Evolutionary conservation across 2,888 invertebrate genomes (phyloP).

Genomic region (Macrostomum cliftonense): DNA sequence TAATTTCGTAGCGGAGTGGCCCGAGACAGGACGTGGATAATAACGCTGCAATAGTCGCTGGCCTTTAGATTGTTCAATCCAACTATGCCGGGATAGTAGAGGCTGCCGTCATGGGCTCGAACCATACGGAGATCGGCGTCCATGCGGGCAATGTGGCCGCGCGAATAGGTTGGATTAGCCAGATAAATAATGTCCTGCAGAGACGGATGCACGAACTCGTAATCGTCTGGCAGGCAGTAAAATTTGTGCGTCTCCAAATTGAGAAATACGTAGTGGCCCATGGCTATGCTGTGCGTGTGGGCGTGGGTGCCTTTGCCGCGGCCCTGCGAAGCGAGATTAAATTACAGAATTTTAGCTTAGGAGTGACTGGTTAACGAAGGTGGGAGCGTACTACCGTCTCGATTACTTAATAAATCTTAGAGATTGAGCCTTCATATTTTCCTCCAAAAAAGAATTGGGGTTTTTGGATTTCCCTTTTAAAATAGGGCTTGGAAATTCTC

Average conservation of each 20-base stretch:
- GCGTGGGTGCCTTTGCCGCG: constrained; percentile 94
- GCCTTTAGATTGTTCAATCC: constrained; percentile 97
- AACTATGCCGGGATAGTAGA: constrained; percentile 80
- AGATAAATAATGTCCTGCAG: constrained; percentile 93
- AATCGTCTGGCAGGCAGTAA: constrained; percentile 96
- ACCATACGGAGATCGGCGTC: constrained; percentile 66
- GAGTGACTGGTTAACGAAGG: too few relatives aligned
- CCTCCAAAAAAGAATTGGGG: too few relatives aligned
- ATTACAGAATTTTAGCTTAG: too few relatives aligned
- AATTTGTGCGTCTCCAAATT: constrained; percentile 89
- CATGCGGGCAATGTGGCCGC: constrained; percentile 58
- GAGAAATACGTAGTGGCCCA: constrained; percentile 88
- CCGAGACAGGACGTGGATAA: constrained; percentile 78
- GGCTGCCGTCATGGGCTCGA: constrained; percentile 80
- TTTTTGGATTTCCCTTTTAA: too few relatives aligned
- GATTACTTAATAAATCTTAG: too few relatives aligned
- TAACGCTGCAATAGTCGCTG: constrained; percentile 97
- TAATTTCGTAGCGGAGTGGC: constrained; percentile 82
- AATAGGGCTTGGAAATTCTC: too few relatives aligned
- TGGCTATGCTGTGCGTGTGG: constrained; percentile 92
- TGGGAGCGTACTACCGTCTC: too few relatives aligned
- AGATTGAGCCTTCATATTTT: too few relatives aligned
- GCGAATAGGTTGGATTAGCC: constrained; percentile 79
- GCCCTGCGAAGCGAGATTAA: constrained; percentile 37
- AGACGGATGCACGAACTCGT: constrained; percentile 88